These are phyloP conservation scores for Phalacrocorax carbo DNA, from an alignment of 2,113 vertebrate species.

Conservation along the genomic window DNA sequence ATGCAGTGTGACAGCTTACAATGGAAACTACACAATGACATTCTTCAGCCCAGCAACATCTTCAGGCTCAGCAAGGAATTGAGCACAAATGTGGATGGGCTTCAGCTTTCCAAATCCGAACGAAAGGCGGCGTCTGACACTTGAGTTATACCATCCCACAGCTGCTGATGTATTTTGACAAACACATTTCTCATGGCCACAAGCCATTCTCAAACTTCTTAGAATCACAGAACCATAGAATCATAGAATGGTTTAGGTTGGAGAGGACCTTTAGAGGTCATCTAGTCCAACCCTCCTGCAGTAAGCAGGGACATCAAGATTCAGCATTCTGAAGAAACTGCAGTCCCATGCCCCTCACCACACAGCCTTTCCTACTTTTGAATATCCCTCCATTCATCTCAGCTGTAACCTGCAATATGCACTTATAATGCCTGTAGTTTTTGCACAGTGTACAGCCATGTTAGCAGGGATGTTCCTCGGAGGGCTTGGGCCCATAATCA, in stretches of 20 bases:
- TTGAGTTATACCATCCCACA: background rate
- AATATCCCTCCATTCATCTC: background rate
- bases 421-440: background rate
- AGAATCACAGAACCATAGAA: background rate
- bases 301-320: background rate
- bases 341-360: accelerated
- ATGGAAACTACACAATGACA: conserved; percentile 47
- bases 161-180: background rate
- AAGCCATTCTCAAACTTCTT: background rate
- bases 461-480: background rate
- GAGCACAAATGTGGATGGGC: background rate
- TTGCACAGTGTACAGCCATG: background rate
- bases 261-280: no score
- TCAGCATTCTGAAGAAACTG: background rate
- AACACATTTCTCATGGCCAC: background rate
- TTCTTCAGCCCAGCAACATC: background rate
- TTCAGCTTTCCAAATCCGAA: background rate
- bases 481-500: background rate
- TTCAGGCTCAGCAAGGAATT: conserved; percentile 20
- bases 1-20: conserved; percentile 59
- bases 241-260: no score
- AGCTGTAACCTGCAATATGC: background rate
- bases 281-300: no score
- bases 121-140: background rate
- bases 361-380: background rate